Base-by-base conservation (phyloP, 2,888 invertebrate genomes). In the Troglohyphantes excavatus region DNA sequence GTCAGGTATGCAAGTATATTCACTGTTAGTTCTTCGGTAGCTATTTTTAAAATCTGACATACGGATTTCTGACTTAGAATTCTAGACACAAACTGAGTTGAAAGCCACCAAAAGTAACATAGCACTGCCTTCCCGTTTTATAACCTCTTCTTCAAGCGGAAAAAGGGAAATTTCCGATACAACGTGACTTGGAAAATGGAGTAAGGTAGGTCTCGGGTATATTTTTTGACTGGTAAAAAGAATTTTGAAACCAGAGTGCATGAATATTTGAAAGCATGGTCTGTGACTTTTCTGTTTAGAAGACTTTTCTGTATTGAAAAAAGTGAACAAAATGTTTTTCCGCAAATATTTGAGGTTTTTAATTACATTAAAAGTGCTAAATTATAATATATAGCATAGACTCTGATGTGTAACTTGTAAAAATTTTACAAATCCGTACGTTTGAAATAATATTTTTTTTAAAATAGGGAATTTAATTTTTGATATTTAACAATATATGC, bases 111-210 rank as follows among this genome's bases (percentile, higher is more conserved):
- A 39, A 29, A 29, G 72, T 39, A 59, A 61, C 33, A 61, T 23
- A 23, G 72, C 39, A 61, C 68, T 61, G 82, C 21, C 23, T 82
- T 70, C 53, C 17, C 70, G 59, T 72, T 82, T 82, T 82, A 82
- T 70, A 61, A 61, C 82, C 82, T 61, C 68, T 81, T 72, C 23
- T 82, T 61, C 61, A 19, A 70, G 82, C 61, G 33, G 68, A 70
- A 82, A 82, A 82, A 82, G 33, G 70, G 46, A 53, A 82, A 33
- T 82, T 82, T 46, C 21, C 19, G 39, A 61, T 11, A 19, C 11
- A 61, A 82, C 82, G 82, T 82, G 82, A 82, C 11, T 7, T 27
- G 82, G 61, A 82, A 82, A 23, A 23, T n/a, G 19, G 19, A 61
- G 23, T 6, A 21, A 23, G 65, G 19, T 6, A 46, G 26, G 61